Evolutionary conservation across 2,888 invertebrate species (phyloP), one percentile per base, ranked within the genome.

Genomic region (Phytoseiulus persimilis): DNA sequence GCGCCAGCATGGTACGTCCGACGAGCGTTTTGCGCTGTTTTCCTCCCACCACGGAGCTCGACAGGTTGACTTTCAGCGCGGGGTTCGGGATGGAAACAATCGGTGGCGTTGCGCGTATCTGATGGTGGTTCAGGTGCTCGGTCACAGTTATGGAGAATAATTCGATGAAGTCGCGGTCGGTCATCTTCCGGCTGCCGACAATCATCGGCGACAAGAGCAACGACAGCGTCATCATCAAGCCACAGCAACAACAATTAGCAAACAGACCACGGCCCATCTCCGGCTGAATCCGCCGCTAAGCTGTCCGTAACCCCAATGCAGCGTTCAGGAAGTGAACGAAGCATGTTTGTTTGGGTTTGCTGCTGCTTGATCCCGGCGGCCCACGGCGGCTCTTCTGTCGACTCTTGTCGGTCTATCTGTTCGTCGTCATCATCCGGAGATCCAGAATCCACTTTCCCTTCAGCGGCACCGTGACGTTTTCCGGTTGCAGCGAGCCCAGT

Each of bases 181-280:
- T 65, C 65, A 65, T 65, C 65, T 65, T 65, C 65, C 65, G 65
- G 65, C 65, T 65, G 5, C 65, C 65, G 65, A 65, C 65, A 65
- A 65, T 65, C 65, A 65, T 65, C 18, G 65, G 65, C 65, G 65
- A 65, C 65, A 65, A 65, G 65, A 65, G 18, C 65, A 65, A 65
- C 65, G 65, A 23, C 5, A 65, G 2, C 65, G 18, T 28, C 65
- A 9, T 9, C 5, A 3, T 39, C 5, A 3, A 9, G 39, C 39
- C 39, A 39, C 39, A 39, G 39, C 39, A 18, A 65, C 65, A 65
- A 65, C 65, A 65, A 65, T 65, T 65, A 65, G 65, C 65, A 23
- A 65, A 65, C 65, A 65, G 65, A 65, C 65, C 65, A 65, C 65
- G 65, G 65, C 65, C 65, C 65, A 65, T 65, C 65, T 65, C 65